Percentiles rank a stretch among this genome's conserved stretches.
Conservation (phyloP, 1,140 invertebrate genomes). For the Dendroctonus valens region DNA sequence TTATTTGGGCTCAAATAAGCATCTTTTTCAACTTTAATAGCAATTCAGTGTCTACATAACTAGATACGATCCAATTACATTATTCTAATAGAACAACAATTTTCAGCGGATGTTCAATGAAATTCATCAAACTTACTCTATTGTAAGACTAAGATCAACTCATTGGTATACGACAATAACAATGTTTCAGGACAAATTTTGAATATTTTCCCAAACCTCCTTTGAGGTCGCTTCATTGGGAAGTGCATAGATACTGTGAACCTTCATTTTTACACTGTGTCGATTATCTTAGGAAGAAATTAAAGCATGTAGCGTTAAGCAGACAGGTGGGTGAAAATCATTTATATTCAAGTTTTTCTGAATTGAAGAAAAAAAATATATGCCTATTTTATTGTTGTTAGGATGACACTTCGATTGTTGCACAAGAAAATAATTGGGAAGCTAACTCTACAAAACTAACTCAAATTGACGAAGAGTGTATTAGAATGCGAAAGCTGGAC, state of each 20-base stretch:
- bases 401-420: slow-evolving; percentile 55
- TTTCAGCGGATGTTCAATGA: too few relatives aligned
- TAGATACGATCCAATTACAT: too few relatives aligned
- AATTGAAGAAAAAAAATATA: background rate
- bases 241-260: slow-evolving; percentile 59
- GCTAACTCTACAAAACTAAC: slow-evolving; percentile 44
- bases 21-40: too few relatives aligned
- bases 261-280: slow-evolving; percentile 56
- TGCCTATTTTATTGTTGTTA: slow-evolving; percentile 1
- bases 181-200: slow-evolving; percentile 14
- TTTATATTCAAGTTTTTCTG: background rate
- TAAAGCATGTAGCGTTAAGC: slow-evolving; percentile 47
- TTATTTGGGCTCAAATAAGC: too few relatives aligned
- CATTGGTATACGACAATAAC: too few relatives aligned
- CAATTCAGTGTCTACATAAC: too few relatives aligned
- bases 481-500: slow-evolving; percentile 50
- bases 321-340: slow-evolving; percentile 38
- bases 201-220: slow-evolving; percentile 55
- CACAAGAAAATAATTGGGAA: slow-evolving; percentile 54
- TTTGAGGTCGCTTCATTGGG: slow-evolving; percentile 59
- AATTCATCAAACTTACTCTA: too few relatives aligned
- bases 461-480: slow-evolving; percentile 54
- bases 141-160: too few relatives aligned
- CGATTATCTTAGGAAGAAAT: slow-evolving; percentile 54
- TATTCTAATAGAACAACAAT: too few relatives aligned